Evolutionary conservation across 1,140 invertebrate genomes (phyloP).

Genomic region (Latrodectus geometricus): DNA sequence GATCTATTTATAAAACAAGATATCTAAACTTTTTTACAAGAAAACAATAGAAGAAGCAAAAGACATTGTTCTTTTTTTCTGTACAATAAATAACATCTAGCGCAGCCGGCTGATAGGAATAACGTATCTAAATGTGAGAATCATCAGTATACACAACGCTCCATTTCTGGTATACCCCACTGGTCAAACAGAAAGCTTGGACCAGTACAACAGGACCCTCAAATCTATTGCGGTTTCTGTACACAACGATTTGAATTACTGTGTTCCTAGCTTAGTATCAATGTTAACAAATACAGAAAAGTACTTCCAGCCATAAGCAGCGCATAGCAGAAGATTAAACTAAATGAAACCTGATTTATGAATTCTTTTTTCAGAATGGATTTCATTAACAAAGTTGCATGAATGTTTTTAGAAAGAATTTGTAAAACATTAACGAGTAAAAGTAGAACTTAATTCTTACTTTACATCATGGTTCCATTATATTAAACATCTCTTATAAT

Average conservation of each 20-base stretch:
- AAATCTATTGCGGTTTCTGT: neutral
- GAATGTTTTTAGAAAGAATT: too few relatives aligned
- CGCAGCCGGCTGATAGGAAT: conserved; percentile 25
- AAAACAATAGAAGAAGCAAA: conserved; percentile 20
- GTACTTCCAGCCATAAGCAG: neutral
- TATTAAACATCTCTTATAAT: too few relatives aligned
- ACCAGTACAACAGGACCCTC: neutral
- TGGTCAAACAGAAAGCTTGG: neutral
- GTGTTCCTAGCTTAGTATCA: conserved; percentile 16
- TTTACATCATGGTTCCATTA: too few relatives aligned
- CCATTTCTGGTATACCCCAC: neutral
- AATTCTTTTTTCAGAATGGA: too few relatives aligned
- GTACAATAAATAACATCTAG: conserved; percentile 43
- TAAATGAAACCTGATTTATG: too few relatives aligned
- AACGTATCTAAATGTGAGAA: conserved; percentile 52
- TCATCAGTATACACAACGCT: conserved; percentile 54
- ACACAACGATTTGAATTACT: neutral
- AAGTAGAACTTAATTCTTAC: too few relatives aligned
- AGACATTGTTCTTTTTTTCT: neutral
- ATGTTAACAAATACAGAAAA: conserved; percentile 42
- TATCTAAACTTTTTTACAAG: conserved; percentile 49
- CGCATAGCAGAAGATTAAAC: too few relatives aligned
- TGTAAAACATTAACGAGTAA: too few relatives aligned
- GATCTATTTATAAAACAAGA: conserved; percentile 44
- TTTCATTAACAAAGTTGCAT: too few relatives aligned